These are phyloP conservation scores for Acanthiza pusilla DNA, from an alignment of 2,797 vertebrate genomes.

Conservation along the genomic window DNA sequence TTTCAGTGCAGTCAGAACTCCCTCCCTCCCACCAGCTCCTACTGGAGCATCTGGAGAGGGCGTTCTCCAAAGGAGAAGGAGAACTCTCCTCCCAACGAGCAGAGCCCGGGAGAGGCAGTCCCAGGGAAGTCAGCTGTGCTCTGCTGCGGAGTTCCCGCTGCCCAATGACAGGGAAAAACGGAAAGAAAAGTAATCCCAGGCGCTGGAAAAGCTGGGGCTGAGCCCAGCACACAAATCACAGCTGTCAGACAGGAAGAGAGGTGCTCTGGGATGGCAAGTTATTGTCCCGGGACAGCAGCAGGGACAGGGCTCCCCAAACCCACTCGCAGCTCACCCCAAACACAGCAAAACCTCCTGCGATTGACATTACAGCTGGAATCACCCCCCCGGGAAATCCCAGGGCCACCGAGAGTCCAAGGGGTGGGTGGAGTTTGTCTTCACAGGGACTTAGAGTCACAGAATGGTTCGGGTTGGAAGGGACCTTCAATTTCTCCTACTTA, in stretches of 20 bases:
- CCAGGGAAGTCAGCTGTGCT: neutral
- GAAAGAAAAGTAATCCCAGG: slow-evolving; percentile 38
- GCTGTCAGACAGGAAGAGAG: neutral
- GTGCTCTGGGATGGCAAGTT: neutral
- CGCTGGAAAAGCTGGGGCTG: slow-evolving; percentile 34
- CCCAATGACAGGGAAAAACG: neutral
- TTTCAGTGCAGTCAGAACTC: slow-evolving; percentile 30
- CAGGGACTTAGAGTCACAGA: neutral
- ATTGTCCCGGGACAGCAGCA: neutral
- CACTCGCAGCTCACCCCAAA: neutral
- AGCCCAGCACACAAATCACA: slow-evolving; percentile 34
- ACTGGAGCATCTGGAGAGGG: slow-evolving; percentile 58
- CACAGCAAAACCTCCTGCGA: neutral
- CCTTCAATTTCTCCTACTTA: neutral
- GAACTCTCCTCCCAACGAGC: neutral
- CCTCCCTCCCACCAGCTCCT: slow-evolving; percentile 51
- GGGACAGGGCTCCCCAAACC: neutral
- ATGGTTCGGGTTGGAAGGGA: neutral
- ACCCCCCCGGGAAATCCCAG: neutral
- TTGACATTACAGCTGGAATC: neutral
- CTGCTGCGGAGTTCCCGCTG: neutral
- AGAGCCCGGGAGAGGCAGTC: neutral
- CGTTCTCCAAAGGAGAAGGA: slow-evolving; percentile 18
- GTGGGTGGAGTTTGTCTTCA: neutral
- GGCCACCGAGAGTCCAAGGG: neutral